Evolutionary conservation across 2,113 vertebrate genomes (phyloP).

Genomic region (Conger conger): DNA sequence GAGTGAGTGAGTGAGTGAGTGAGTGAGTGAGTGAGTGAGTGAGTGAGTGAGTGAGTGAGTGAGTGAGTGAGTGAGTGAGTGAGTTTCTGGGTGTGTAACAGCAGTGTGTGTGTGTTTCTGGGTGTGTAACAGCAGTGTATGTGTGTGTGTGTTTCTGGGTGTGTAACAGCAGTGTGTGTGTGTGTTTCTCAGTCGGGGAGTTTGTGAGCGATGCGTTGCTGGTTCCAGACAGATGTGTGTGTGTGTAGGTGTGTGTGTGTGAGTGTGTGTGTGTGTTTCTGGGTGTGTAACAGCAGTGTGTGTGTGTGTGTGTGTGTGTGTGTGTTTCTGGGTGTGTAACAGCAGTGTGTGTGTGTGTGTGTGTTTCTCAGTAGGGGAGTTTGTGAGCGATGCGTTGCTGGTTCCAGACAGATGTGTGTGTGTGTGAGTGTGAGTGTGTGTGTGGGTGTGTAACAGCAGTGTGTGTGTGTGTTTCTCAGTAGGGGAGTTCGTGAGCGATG

Average conservation of each 20-base stretch:
- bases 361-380: constrained; percentile 86
- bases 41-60: neutral
- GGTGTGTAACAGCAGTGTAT: no score
- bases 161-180: no score
- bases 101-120: no score
- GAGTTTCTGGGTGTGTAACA: no score
- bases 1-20: constrained; percentile 92
- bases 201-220: no score
- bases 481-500: constrained; percentile 96
- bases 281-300: no score
- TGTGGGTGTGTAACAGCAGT: neutral
- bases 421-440: no score
- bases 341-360: constrained; percentile 34
- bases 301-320: no score
- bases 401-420: constrained; percentile 98
- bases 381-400: constrained; percentile 96
- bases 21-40: constrained; percentile 67
- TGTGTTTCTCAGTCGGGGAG: no score
- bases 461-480: constrained; percentile 70
- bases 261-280: neutral
- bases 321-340: neutral
- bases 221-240: no score
- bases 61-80: neutral
- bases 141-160: no score
- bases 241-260: neutral